These are phyloP conservation scores for Tauraco hartlaubi DNA, from an alignment of 2,797 vertebrate genomes.

Conservation along the genomic window DNA sequence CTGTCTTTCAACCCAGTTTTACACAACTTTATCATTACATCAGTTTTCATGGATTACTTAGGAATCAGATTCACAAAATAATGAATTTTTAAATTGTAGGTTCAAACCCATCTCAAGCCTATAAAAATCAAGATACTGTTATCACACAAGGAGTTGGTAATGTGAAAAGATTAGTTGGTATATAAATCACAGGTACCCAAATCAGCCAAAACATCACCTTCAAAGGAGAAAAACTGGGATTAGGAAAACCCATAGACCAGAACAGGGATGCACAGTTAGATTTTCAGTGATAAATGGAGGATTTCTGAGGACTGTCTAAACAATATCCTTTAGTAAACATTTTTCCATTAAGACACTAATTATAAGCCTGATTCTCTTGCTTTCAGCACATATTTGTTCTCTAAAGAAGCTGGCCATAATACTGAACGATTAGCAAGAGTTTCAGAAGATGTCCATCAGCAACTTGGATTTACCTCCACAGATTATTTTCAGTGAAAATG, in stretches of 20 bases:
- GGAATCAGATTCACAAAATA: neutral
- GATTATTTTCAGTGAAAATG: neutral
- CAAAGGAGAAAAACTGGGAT: neutral
- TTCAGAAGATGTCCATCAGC: neutral
- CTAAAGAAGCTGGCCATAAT: neutral
- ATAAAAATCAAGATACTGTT: neutral
- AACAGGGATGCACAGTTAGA: neutral
- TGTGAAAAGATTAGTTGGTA: neutral
- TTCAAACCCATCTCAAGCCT: neutral
- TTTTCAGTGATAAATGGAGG: neutral
- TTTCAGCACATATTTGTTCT: neutral
- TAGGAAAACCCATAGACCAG: neutral
- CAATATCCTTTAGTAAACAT: neutral
- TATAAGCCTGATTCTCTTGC: neutral
- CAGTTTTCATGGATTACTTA: neutral
- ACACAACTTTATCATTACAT: neutral
- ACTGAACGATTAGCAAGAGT: neutral
- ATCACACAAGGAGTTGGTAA: neutral
- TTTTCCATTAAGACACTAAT: neutral
- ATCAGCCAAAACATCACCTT: neutral
- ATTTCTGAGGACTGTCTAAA: neutral
- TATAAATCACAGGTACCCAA: neutral
- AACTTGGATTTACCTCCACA: neutral
- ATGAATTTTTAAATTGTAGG: neutral
- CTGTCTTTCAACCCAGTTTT: neutral